These are phyloP conservation scores for Hephaestus fuliginosus DNA, from an alignment of 2,797 vertebrate genomes.

Conservation along the genomic window DNA sequence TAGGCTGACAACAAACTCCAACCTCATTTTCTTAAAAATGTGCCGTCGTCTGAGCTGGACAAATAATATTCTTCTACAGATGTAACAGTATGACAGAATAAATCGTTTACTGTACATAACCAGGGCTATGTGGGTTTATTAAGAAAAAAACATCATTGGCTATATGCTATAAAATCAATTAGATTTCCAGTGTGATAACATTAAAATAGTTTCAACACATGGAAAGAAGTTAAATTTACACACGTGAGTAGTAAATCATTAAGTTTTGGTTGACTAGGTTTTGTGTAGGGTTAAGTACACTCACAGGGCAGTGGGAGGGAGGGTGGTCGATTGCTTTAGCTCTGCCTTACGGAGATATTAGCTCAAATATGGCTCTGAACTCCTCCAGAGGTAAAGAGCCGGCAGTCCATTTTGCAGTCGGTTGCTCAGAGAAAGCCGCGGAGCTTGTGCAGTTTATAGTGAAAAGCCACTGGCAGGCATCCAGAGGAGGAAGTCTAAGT, in stretches of 20 bases:
- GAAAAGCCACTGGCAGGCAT: constrained; percentile 66
- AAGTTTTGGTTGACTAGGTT: not conserved
- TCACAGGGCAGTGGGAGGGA: constrained; percentile 20
- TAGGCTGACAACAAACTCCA: too few species aligned
- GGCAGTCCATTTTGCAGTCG: constrained; percentile 75
- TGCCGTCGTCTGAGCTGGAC: too few species aligned
- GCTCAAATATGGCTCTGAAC: constrained; percentile 81
- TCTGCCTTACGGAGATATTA: constrained; percentile 84
- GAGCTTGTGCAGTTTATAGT: constrained; percentile 54
- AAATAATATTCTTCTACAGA: too few species aligned
- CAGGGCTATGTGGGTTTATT: too few species aligned
- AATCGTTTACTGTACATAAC: too few species aligned
- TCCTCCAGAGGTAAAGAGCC: constrained; percentile 83
- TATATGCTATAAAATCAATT: not conserved
- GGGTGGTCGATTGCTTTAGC: constrained; percentile 83
- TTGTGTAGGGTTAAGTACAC: not conserved
- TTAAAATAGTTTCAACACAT: not conserved
- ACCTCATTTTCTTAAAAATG: too few species aligned
- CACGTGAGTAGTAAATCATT: not conserved
- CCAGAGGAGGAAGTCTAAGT: constrained; percentile 75
- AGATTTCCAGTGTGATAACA: not conserved
- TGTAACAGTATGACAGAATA: too few species aligned
- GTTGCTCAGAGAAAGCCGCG: constrained; percentile 50
- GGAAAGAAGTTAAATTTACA: not conserved
- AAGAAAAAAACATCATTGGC: too few species aligned